phyloP scores from a whole-genome alignment of 2,113 vertebrate species.

The Eulemur rufifrons region DNA sequence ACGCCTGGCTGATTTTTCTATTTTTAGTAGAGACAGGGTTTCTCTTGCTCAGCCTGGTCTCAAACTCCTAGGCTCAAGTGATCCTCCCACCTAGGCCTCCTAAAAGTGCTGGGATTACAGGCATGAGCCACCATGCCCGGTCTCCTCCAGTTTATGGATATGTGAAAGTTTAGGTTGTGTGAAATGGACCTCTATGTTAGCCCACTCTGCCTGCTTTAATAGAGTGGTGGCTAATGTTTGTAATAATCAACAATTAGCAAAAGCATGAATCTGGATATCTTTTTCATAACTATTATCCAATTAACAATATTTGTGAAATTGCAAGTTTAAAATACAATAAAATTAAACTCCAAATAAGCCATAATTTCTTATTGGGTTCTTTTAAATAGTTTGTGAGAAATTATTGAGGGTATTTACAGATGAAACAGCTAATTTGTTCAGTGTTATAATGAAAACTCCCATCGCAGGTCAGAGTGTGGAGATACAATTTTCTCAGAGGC shows the following conservation, averaged over 20 bases:
- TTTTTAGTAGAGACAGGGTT: too few species aligned
- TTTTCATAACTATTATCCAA: background rate
- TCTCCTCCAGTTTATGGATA: background rate
- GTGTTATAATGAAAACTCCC: background rate
- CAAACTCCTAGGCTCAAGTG: too few species aligned
- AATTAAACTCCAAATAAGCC: background rate
- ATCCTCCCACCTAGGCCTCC: too few species aligned
- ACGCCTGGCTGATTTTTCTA: too few species aligned
- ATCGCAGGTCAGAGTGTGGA: background rate
- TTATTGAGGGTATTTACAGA: background rate
- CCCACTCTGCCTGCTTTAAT: background rate
- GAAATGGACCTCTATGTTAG: background rate
- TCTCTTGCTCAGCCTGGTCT: too few species aligned
- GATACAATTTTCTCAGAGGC: background rate
- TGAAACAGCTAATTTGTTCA: background rate
- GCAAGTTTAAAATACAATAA: background rate
- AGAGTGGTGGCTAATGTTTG: background rate
- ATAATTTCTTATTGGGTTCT: background rate
- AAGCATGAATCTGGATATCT: background rate
- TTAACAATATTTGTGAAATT: background rate
- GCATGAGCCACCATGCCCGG: too few species aligned
- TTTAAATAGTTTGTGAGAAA: background rate
- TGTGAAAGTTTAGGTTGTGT: background rate
- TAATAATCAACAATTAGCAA: background rate
- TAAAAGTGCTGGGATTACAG: too few species aligned